Conservation (phyloP, 2,113 vertebrate species). For the Perccottus glenii region DNA sequence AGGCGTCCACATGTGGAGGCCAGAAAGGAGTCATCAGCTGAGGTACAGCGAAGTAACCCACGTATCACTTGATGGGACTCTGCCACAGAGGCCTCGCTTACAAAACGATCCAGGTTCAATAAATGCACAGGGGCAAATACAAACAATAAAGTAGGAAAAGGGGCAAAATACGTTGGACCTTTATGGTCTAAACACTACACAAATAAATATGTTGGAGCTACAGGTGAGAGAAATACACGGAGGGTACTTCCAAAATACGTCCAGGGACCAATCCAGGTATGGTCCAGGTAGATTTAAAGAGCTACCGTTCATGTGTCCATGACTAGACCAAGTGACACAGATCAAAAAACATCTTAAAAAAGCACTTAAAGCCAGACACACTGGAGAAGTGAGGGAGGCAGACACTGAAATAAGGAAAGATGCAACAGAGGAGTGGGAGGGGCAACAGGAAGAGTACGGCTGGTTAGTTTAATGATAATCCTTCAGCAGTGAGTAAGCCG, state of each 20-base stretch:
- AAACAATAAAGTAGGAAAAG: background rate
- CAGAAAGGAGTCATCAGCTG: conserved; percentile 44
- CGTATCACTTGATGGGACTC: conserved; percentile 42
- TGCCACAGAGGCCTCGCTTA: conserved; percentile 33
- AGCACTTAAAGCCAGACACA: background rate
- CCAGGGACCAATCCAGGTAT: background rate
- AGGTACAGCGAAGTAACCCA: conserved; percentile 39
- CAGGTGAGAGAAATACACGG: background rate
- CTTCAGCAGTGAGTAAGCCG: conserved; percentile 27
- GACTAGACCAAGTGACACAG: too few relatives aligned
- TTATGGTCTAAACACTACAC: background rate
- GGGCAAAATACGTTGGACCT: background rate
- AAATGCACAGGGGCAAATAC: background rate
- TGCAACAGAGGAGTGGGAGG: conserved; percentile 14
- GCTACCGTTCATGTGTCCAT: too few relatives aligned
- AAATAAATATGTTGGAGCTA: background rate
- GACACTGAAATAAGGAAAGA: conserved; percentile 18
- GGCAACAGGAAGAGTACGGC: background rate
- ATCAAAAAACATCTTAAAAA: background rate
- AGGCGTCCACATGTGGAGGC: conserved; percentile 49
- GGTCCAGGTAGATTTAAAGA: too few relatives aligned
- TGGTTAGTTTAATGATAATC: conserved; percentile 50
- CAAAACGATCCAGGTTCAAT: conserved; percentile 55
- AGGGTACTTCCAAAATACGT: background rate
- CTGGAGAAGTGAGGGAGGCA: background rate